Evolutionary conservation across 1,140 invertebrate genomes (phyloP).

Genomic region (Aphaenogaster rudis): DNA sequence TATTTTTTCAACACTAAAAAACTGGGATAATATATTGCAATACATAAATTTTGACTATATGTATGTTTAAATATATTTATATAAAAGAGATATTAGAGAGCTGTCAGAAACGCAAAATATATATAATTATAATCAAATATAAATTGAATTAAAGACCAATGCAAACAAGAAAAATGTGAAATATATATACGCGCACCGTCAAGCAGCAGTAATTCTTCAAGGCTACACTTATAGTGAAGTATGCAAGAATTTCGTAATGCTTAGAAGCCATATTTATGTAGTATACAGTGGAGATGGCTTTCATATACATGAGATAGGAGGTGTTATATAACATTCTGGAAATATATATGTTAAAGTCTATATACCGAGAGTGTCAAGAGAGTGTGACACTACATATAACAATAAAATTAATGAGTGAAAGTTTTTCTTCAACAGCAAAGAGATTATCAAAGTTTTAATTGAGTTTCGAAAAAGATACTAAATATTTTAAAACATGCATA

Average conservation of each 20-base stretch:
- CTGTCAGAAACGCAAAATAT: background rate
- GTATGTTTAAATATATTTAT: slow-evolving; percentile 4
- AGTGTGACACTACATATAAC: background rate
- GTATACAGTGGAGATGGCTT: background rate
- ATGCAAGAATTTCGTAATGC: background rate
- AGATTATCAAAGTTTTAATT: background rate
- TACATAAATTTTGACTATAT: background rate
- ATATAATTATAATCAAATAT: background rate
- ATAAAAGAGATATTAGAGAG: background rate
- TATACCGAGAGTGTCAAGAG: no score
- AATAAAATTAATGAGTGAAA: background rate
- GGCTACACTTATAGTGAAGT: background rate
- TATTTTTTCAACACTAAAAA: background rate
- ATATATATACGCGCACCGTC: background rate
- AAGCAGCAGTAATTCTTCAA: background rate
- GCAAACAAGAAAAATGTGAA: background rate
- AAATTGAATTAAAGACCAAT: background rate
- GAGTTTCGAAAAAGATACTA: background rate
- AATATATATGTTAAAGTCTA: background rate
- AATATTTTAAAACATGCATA: no score
- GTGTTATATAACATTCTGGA: slow-evolving; percentile 6
- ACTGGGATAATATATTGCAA: background rate
- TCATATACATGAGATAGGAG: background rate
- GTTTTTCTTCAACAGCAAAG: background rate
- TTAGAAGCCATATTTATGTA: background rate